Base-by-base conservation (phyloP, 2,888 invertebrate species). In the Alentia gelatinosa region DNA sequence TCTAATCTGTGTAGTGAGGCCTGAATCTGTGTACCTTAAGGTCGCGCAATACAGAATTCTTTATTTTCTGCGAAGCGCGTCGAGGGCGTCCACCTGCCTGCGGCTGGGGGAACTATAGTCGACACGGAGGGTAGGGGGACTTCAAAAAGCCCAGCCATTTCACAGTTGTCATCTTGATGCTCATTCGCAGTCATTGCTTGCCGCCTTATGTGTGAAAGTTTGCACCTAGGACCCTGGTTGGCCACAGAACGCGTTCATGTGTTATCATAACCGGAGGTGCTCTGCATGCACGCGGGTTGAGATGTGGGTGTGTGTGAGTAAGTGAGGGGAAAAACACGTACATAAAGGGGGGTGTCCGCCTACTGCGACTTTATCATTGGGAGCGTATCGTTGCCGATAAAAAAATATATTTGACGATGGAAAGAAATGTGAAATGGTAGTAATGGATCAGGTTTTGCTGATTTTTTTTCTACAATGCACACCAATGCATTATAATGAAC, bases 1-100 rank as follows among this genome's bases (percentile, higher is more conserved):
- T 63, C 63, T 63, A 63, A 63, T 63, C 63, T 63, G 63, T 63
- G 63, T n/a, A 63, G n/a, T n/a, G 63, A 63, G 63, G 63, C 63
- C n/a, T 63, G 63, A 63, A 63, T 63, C n/a, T 63, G 63, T 63
- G 26, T n/a, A 19, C 63, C 63, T 63, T 63, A 5, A 63, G 63
- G 63, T 63, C 63, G 5, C 63, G n/a, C 63, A 19, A 63, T 63
- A 63, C 26, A 63, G n/a, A n/a, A 63, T 63, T 63, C 63, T 63
- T 63, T 63, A 9, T 23, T 63, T 5, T 9, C 12, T n/a, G 5
- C 12, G n/a, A 7, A 7, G 9, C 7, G 47, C 5, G 63, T 5
- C 63, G 12, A n/a, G 63, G 63, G 63, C 63, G 23, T 23, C 5
- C 15, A 5, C 5, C n/a, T 23, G 63, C 63, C 5, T 12, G 63